Evolutionary conservation across 2,113 vertebrate species (phyloP).

Genomic region (Turdus rufiventris): DNA sequence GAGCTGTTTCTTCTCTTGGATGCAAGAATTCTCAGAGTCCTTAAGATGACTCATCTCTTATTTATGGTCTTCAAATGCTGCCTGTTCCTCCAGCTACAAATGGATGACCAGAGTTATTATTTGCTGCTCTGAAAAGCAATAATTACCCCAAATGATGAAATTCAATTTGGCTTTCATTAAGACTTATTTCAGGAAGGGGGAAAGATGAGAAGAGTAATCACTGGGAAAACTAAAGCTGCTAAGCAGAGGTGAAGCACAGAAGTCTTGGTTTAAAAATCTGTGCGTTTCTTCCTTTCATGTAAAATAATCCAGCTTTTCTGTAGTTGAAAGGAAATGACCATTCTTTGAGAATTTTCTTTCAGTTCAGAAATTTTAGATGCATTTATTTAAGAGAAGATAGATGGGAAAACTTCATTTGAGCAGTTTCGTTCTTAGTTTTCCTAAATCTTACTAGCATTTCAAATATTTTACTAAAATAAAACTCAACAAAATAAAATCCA

Average conservation of each 20-base stretch:
- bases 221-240: background rate
- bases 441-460: background rate
- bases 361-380: background rate
- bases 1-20: background rate
- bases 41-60: slow-evolving; percentile 10
- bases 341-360: background rate
- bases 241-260: background rate
- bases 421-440: background rate
- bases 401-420: background rate
- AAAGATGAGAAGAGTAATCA: background rate
- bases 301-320: background rate
- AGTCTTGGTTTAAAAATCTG: background rate
- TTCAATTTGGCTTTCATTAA: slow-evolving; percentile 35
- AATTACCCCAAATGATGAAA: slow-evolving; percentile 34
- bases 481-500: background rate
- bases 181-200: background rate
- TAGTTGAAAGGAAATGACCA: background rate
- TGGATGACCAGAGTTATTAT: slow-evolving; percentile 28
- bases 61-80: background rate
- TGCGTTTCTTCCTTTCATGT: background rate
- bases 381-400: background rate
- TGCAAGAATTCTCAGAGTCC: background rate
- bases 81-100: background rate
- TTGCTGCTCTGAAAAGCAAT: slow-evolving; percentile 22
- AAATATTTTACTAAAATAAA: background rate